A percentile compares a stretch with the other conserved stretches of the same genome.
Evolutionary conservation across 2,797 vertebrate genomes (phyloP).

Genomic region (Tenualosa thibaudeaui): DNA sequence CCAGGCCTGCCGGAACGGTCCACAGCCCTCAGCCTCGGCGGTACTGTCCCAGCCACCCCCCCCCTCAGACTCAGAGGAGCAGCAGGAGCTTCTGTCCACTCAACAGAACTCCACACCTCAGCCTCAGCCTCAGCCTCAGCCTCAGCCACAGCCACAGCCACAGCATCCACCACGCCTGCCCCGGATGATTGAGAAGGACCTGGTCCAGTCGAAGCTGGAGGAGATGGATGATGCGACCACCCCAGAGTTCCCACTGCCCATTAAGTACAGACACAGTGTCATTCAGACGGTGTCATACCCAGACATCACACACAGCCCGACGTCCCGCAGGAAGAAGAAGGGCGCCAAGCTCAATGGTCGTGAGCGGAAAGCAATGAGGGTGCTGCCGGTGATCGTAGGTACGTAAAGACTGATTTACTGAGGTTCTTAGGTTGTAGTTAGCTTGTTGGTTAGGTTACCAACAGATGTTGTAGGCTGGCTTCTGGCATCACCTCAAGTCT

Average conservation of each 20-base stretch:
- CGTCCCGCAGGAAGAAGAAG: slow-evolving; percentile 63
- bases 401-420: slow-evolving; percentile 58
- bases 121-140: not conserved
- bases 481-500: not conserved
- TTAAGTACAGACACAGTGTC: slow-evolving; percentile 73
- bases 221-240: slow-evolving; percentile 64
- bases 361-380: slow-evolving; percentile 91
- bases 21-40: slow-evolving; percentile 45
- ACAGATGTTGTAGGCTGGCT: not conserved
- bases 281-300: slow-evolving; percentile 73
- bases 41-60: not conserved
- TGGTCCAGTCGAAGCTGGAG: slow-evolving; percentile 67
- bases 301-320: slow-evolving; percentile 54
- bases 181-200: slow-evolving; percentile 72
- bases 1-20: slow-evolving; percentile 74
- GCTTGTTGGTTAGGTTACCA: not conserved
- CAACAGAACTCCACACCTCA: not conserved
- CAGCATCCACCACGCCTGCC: slow-evolving; percentile 63
- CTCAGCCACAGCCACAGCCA: slow-evolving; percentile 52
- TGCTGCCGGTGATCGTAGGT: slow-evolving; percentile 90
- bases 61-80: slow-evolving; percentile 23
- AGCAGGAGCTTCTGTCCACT: slow-evolving; percentile 43
- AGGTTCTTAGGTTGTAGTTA: not conserved
- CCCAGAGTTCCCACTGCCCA: slow-evolving; percentile 67
- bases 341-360: slow-evolving; percentile 83